These are phyloP conservation scores for Rhagium mordax DNA, from an alignment of 2,888 invertebrate species.

Conservation along the genomic window DNA sequence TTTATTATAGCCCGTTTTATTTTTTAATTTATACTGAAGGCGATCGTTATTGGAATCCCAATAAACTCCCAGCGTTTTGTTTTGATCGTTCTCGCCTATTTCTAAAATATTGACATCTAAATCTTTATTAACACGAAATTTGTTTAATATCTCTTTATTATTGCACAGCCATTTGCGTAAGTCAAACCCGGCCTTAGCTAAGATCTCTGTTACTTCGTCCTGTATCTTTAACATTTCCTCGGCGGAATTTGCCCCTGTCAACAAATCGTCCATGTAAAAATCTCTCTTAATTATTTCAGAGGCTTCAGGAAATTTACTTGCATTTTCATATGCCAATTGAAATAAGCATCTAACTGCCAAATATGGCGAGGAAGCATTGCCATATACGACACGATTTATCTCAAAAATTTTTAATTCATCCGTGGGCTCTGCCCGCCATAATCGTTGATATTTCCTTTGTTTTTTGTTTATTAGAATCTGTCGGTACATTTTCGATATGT, in stretches of 20 bases:
- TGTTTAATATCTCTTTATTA: neutral
- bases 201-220: no score
- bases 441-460: slow-evolving; percentile 24
- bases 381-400: slow-evolving; percentile 41
- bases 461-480: slow-evolving; percentile 27
- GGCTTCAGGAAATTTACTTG: slow-evolving; percentile 12
- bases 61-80: slow-evolving; percentile 19
- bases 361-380: slow-evolving; percentile 38
- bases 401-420: slow-evolving; percentile 35
- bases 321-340: slow-evolving; percentile 22
- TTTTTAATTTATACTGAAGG: neutral
- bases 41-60: slow-evolving; percentile 8
- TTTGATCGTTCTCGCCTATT: neutral
- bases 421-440: slow-evolving; percentile 32
- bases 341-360: slow-evolving; percentile 33
- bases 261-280: slow-evolving; percentile 41
- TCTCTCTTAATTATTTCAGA: slow-evolving; percentile 27
- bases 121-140: no score
- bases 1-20: neutral
- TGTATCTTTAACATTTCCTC: neutral
- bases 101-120: no score
- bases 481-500: no score
- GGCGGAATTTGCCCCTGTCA: slow-evolving; percentile 22
- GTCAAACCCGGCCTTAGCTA: neutral
- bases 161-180: slow-evolving; percentile 20